Base-by-base conservation (phyloP, 2,888 invertebrate species). In the Drosophila anceps region DNA sequence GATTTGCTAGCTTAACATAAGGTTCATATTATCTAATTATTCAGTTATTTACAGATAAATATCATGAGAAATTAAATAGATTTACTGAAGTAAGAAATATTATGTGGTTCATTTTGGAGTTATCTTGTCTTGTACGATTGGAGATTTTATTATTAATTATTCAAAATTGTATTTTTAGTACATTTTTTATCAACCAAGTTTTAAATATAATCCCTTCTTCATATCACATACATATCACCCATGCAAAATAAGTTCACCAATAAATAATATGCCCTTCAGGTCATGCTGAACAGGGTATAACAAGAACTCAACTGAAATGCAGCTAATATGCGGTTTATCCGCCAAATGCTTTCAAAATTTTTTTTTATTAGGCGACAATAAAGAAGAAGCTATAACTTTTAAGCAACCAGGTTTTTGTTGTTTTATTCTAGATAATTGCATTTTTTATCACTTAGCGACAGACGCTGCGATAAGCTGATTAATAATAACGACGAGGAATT, bases 371-470 rank as follows among this genome's bases (percentile, higher is more conserved):
- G 68, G 37, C 48, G 65, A 69, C 27, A 8, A 55, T 39, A 7
- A 74, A 77, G 78, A 77, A 81, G 75, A 78, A 71, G 78, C 68
- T 64, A 41, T 63, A 64, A 66, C 69, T 61, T 73, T 65, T 44
- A 20, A 59, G 29, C 46, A 44, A 50, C 33, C 62, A 29, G 66
- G 65, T 58, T 75, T 50, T 29, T 51, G 43, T 31, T 24, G 12
- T 18, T 31, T n/a, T n/a, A 9, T 10, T 48, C 10, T 15, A 20
- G 73, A 72, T 77, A 62, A 72, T 59, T 76, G 73, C 73, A 63
- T 41, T 71, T 67, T 79, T 67, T 68, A 71, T 71, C 63, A 58
- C 62, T 60, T 63, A 48, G 51, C 51, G 39, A 46, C 57, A 62
- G 70, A 29, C 39, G 13, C 48, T 51, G 51, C 59, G 61, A 68